phyloP scores from a whole-genome alignment of 30 jellyfish, hydroid and myxozoan species.

The Turritopsis dohrnii region DNA sequence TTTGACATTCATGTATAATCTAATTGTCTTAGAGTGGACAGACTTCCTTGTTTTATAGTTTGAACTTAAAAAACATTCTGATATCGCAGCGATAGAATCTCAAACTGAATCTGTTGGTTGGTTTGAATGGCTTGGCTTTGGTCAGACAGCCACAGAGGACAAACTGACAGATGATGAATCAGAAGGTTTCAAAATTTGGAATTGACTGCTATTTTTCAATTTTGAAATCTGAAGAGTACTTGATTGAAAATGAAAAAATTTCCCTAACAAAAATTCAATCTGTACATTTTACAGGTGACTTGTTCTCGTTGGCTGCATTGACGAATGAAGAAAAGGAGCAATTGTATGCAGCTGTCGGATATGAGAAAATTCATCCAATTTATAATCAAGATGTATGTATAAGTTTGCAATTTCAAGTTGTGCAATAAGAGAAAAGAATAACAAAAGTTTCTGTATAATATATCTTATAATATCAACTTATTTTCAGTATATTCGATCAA shows the following conservation, averaged over 20 bases:
- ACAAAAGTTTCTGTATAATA: neutral
- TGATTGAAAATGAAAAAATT: neutral
- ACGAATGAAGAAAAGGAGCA: conserved; percentile 29
- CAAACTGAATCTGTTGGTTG: conserved; percentile 28
- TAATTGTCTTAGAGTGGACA: neutral
- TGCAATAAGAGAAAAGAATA: neutral
- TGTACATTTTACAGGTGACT: conserved; percentile 3
- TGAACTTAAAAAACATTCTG: conserved; percentile 27
- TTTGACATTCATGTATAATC: neutral
- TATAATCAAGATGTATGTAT: conserved; percentile 18
- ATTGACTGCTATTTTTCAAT: neutral
- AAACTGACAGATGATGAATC: conserved; percentile 10
- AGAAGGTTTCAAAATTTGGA: neutral
- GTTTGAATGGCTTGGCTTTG: conserved; percentile 44
- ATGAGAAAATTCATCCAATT: conserved; percentile 25
- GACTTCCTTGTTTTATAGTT: neutral
- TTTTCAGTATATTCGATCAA: conserved; percentile 27
- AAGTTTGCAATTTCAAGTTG: neutral
- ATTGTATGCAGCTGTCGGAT: conserved; percentile 34
- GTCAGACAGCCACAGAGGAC: neutral
- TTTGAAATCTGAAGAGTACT: too few species aligned
- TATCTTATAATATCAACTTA: neutral
- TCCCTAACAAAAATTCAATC: too few species aligned
- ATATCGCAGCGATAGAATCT: neutral
- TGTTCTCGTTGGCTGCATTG: conserved; percentile 32